phyloP scores from a whole-genome alignment of 1,140 invertebrate species.

The Rhagoletis zephyria region DNA sequence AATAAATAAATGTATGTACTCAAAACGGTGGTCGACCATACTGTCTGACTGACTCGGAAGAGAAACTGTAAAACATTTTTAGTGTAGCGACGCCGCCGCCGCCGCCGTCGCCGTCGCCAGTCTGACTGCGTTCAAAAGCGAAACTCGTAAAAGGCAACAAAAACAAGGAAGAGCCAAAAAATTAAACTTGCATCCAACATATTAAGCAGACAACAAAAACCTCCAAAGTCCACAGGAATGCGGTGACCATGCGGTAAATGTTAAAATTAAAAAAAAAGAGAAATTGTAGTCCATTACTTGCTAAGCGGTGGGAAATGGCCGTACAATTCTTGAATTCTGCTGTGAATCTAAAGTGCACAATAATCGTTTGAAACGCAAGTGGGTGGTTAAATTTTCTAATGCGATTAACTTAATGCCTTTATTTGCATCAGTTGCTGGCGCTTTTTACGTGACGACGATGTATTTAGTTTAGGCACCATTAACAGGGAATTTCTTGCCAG shows the following conservation, averaged over 20 bases:
- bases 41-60: background rate
- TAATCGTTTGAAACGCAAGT: background rate
- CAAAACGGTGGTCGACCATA: background rate
- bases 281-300: background rate
- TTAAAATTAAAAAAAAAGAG: conserved; percentile 1
- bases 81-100: background rate
- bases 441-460: no score
- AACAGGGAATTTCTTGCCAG: no score
- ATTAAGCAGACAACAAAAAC: background rate
- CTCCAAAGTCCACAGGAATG: background rate
- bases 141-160: conserved; percentile 34
- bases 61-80: conserved; percentile 26
- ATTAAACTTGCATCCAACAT: background rate
- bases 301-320: background rate
- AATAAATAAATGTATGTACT: conserved; percentile 6
- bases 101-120: conserved; percentile 28
- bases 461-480: no score
- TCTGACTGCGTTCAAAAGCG: conserved; percentile 34
- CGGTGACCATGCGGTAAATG: background rate
- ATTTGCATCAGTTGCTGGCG: background rate
- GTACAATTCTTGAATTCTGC: background rate
- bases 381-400: background rate
- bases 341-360: background rate
- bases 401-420: background rate
- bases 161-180: background rate